These are phyloP conservation scores for Bimastos eiseni DNA, from an alignment of 2,888 invertebrate species.

Conservation along the genomic window DNA sequence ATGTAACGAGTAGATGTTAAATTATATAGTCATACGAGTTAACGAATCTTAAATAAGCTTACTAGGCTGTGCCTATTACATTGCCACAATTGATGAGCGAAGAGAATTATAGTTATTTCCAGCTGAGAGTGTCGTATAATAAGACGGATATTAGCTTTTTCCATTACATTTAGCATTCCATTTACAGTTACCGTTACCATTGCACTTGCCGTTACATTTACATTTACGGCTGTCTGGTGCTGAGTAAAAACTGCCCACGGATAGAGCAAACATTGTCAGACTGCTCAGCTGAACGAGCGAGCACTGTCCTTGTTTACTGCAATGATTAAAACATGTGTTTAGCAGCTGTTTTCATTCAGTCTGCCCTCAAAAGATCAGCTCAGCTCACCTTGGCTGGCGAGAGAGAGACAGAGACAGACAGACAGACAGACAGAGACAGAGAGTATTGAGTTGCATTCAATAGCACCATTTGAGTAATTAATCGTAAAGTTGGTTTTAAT, in stretches of 20 bases:
- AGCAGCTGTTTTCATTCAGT: not conserved
- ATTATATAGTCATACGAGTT: too few species aligned
- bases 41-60: too few species aligned
- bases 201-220: not conserved
- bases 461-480: not conserved
- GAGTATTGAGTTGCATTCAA: slow-evolving; percentile 13
- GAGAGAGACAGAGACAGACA: too few species aligned
- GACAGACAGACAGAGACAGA: too few species aligned
- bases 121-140: too few species aligned
- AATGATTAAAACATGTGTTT: slow-evolving; percentile 1
- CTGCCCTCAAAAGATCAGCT: slow-evolving; percentile 1
- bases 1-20: too few species aligned
- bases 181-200: not conserved
- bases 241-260: not conserved
- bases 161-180: not conserved
- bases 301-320: not conserved
- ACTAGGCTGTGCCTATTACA: too few species aligned
- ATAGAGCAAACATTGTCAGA: not conserved
- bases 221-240: not conserved
- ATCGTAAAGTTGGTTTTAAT: not conserved
- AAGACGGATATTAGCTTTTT: not conserved
- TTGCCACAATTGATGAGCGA: too few species aligned
- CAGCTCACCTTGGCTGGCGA: not conserved
- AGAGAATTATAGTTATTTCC: too few species aligned
- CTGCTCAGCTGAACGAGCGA: too few species aligned